phyloP scores from a whole-genome alignment of 2,888 invertebrate species.

The Tiliacea citrago region DNA sequence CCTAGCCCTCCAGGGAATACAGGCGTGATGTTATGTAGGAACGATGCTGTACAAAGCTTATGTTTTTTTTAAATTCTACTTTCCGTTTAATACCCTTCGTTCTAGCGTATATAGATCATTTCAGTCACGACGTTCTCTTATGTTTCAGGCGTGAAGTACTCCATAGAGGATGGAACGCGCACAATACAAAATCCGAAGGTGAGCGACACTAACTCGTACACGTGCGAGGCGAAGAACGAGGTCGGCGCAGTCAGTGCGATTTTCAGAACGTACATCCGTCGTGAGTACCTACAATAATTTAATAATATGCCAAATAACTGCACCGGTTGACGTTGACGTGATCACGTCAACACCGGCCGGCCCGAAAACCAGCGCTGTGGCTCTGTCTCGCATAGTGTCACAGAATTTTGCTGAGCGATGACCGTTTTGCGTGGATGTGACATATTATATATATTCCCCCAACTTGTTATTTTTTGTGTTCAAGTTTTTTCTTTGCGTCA shows the following conservation, averaged over 20 bases:
- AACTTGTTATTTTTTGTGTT: too few relatives aligned
- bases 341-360: not conserved
- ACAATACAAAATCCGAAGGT: slow-evolving; percentile 39
- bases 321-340: not conserved
- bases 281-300: not conserved
- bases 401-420: not conserved
- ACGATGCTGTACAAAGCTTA: not conserved
- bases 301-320: not conserved
- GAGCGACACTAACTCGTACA: slow-evolving; percentile 43
- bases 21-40: not conserved
- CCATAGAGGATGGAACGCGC: slow-evolving; percentile 36
- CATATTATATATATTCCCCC: too few relatives aligned
- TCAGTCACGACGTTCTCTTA: not conserved
- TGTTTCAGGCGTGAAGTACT: slow-evolving; percentile 47
- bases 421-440: not conserved
- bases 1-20: not conserved
- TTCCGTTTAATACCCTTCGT: not conserved
- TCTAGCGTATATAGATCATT: not conserved
- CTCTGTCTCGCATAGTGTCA: not conserved
- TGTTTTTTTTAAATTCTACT: not conserved
- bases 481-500: too few relatives aligned
- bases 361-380: not conserved
- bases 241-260: slow-evolving; percentile 18
- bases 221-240: slow-evolving; percentile 47
- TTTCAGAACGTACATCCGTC: slow-evolving; percentile 34